Evolutionary conservation across 2,888 invertebrate genomes (phyloP), one percentile per base, ranked within the genome.

Genomic region (Lumbricus terrestris): DNA sequence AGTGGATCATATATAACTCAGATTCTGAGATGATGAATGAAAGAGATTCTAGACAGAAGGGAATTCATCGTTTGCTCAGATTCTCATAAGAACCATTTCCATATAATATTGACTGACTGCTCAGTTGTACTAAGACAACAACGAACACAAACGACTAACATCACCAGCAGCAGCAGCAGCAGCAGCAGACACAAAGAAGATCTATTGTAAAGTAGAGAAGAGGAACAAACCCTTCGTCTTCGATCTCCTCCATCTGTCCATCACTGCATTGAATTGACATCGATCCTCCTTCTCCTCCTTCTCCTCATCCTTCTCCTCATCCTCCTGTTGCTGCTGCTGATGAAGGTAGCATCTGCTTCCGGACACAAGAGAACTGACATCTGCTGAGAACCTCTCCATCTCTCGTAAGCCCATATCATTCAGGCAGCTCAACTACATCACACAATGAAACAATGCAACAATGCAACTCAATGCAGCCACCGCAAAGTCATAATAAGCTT

Each of bases 401-500:
- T 85, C 85, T 23, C 34, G 35, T 85, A 37, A 85, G 85, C 85
- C 37, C 85, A 85, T 85, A 18, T 85, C 85, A 34, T 85, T 85
- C 23, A 85, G n/a, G 85, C 85, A 85, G 85, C 85, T 85, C 33
- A 20, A 20, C 85, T 37, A 23, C 1, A 82, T n/a, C 4, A 34
- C 18, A 85, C 34, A 34, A 85, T 35, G 37, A 33, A 34, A 83
- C 83, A 85, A 35, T 3, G 54, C 54, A 4, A 11, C 23, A 54
- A n/a, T 16, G 18, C 42, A 42, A 42, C 42, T 42, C 38, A 38
- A 42, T 16, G 18, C 15, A 54, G 23, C 54, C 23, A 23, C 1
- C 54, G 3, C 3, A 23, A 29, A 29, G 23, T 29, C 4, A 29
- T 29, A 54, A n/a, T n/a, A n/a, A n/a, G n/a, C n/a, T n/a, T n/a